These are phyloP conservation scores for Caenorhabditis inopinata DNA, from an alignment of 1,140 invertebrate species.

Conservation along the genomic window DNA sequence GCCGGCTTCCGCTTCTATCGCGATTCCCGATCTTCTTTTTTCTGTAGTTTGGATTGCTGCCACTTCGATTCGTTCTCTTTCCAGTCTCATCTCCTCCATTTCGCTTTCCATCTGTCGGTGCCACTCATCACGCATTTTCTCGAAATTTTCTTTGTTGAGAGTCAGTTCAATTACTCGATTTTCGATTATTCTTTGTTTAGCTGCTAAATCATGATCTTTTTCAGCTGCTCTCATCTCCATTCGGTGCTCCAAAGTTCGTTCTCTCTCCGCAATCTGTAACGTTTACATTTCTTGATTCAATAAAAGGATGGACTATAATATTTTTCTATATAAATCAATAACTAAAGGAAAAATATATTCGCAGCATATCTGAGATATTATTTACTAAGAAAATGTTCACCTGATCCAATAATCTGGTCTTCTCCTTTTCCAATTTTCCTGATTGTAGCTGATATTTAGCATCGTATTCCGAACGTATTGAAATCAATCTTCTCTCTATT, in stretches of 20 bases:
- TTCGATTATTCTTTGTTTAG: constrained; percentile 5
- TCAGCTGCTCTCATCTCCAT: constrained; percentile 11
- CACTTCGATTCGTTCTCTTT: constrained; percentile 11
- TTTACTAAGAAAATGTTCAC: neutral
- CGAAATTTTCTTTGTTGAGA: constrained; percentile 28
- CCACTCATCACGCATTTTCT: neutral
- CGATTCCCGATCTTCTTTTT: neutral
- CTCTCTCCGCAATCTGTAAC: constrained; percentile 3
- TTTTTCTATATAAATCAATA: too few species aligned
- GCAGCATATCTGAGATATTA: too few species aligned
- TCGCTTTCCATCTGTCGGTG: neutral
- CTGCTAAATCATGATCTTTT: neutral
- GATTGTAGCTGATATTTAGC: neutral
- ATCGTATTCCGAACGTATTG: neutral
- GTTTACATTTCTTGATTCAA: too few species aligned
- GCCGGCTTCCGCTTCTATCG: neutral
- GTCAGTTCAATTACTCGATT: constrained; percentile 7
- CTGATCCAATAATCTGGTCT: neutral
- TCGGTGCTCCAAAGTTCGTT: neutral
- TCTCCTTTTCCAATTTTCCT: constrained; percentile 15
- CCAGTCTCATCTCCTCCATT: neutral
- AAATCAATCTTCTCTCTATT: neutral
- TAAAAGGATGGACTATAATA: too few species aligned
- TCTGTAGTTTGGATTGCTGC: neutral
- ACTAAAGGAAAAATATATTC: too few species aligned